Evolutionary conservation across 2,113 vertebrate species (phyloP), one percentile per base, ranked within the genome.

Genomic region (Plectropomus leopardus): DNA sequence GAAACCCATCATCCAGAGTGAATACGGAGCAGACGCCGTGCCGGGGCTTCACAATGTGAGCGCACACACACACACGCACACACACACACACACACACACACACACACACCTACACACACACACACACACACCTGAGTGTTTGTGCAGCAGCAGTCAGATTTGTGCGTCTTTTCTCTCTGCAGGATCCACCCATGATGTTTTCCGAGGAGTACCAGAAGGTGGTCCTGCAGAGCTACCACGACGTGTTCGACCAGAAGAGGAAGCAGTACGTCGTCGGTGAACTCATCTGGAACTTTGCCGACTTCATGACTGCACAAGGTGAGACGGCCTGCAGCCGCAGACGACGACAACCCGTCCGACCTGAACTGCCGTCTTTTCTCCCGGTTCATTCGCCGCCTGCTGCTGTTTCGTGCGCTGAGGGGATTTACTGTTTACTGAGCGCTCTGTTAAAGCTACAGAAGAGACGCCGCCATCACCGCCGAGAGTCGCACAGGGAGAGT

Each of bases 221-320:
- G 0, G 34, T 99, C 82, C 94, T 99, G 19, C 86, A 92, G 78
- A 93, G 91, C 68, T 99, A 99, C 86, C 98, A 99, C 21, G 0
- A 79, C 0, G 91, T 96, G 54, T 96, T 99, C 4, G 97, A 99
- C 88, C 92, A 96, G 85, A 99, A 97, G 89, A 96, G 96, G 88
- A 96, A 96, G 73, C 93, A 96, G 11, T 99, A 96, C 0, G 93
- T 99, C 58, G 83, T 99, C 0, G 98, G 98, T 16, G 98, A 99
- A 87, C 97, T 99, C 85, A 96, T 99, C 86, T 99, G 97, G 97
- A 99, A 99, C 81, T 99, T 99, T 82, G 98, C 98, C 0, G 98
- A 99, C 85, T 99, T 99, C 88, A 97, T 99, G 97, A 99, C 98
- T 0, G 74, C 82, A 53, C 97, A 99, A 93, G 90, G 98, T 99